phyloP scores from a whole-genome alignment of 2,888 invertebrate species.

The Nematopogon swammerdamellus region DNA sequence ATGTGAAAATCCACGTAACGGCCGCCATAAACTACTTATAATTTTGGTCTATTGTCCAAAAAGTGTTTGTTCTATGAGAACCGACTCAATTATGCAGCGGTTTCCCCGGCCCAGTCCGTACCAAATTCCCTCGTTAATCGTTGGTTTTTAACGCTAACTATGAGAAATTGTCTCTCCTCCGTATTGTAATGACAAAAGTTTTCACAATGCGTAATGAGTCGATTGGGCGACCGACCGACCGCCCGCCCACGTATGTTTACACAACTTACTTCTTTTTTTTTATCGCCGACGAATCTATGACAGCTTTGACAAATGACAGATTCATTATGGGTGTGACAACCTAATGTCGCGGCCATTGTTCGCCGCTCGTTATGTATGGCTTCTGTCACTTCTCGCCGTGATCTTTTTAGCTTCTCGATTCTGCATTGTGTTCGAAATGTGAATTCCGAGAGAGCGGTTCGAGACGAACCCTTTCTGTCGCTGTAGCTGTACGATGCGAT shows the following conservation, averaged over 20 bases:
- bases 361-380: conserved; percentile 9
- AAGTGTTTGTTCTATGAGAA: conserved; percentile 51
- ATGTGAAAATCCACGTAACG: conserved; percentile 43
- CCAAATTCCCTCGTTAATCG: conserved; percentile 43
- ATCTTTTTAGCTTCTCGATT: background rate
- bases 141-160: conserved; percentile 51
- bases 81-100: conserved; percentile 44
- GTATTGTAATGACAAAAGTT: conserved; percentile 26
- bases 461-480: no score
- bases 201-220: background rate
- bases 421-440: background rate
- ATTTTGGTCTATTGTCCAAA: conserved; percentile 52
- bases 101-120: conserved; percentile 21
- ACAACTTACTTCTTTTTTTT: conserved; percentile 5
- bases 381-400: background rate
- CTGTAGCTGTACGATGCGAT: background rate
- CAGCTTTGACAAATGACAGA: conserved; percentile 26
- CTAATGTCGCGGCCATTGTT: conserved; percentile 22
- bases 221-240: no score
- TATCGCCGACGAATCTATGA: conserved; percentile 11
- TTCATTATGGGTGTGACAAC: conserved; percentile 22
- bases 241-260: background rate
- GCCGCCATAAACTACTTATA: conserved; percentile 44
- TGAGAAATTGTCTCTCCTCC: conserved; percentile 41
- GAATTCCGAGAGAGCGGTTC: background rate